Percentiles rank a stretch among this genome's conserved stretches.
Conservation (phyloP, 2,797 vertebrate species). For the Poliocrania exsul region DNA sequence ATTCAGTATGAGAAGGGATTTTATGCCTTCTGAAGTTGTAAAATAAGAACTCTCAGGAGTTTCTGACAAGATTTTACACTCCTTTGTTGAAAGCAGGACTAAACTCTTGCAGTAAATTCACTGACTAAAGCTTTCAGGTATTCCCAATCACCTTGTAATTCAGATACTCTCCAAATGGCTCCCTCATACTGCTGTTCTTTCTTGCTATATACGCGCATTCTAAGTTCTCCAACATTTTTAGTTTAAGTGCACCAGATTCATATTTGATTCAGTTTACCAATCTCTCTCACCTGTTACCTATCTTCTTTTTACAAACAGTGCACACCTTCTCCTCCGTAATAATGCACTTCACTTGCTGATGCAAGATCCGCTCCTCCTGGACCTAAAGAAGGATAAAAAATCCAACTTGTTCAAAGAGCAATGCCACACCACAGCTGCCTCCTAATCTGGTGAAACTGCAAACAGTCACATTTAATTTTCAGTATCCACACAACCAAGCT, state of each 20-base stretch:
- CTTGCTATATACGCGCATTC: neutral
- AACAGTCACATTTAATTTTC: neutral
- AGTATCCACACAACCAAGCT: neutral
- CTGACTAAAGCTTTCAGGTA: neutral
- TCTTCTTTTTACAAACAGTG: slow-evolving; percentile 98
- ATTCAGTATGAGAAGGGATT: neutral
- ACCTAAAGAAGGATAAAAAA: slow-evolving; percentile 78
- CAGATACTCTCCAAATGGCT: neutral
- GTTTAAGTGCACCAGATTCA: neutral
- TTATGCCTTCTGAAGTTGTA: neutral
- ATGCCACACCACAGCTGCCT: neutral
- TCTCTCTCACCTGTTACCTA: slow-evolving; percentile 91
- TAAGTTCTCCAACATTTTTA: neutral
- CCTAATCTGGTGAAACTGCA: neutral
- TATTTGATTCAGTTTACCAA: neutral
- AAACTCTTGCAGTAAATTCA: neutral
- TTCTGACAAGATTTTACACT: neutral
- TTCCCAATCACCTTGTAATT: neutral
- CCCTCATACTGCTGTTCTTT: neutral
- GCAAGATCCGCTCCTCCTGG: slow-evolving; percentile 95
- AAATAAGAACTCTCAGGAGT: neutral
- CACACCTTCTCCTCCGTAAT: slow-evolving; percentile 98
- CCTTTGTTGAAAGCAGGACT: neutral
- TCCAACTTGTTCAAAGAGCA: neutral
- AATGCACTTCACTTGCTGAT: slow-evolving; percentile 97